Percentiles rank a stretch among this genome's conserved stretches.
phyloP scores from a whole-genome alignment of 2,113 vertebrate genomes.

The Eurystomus gularis region DNA sequence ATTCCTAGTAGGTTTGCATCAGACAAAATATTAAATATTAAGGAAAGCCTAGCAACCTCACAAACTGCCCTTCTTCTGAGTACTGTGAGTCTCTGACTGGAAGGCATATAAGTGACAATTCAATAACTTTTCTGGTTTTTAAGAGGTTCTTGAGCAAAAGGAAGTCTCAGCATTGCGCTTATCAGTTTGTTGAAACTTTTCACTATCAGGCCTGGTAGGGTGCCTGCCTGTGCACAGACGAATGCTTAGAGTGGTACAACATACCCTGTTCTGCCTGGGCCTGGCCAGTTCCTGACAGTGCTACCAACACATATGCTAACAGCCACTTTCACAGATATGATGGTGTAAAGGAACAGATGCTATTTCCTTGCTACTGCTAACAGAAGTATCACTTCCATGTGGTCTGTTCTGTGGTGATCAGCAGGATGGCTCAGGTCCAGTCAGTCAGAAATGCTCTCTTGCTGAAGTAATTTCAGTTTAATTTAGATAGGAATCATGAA shows the following conservation, averaged over 20 bases:
- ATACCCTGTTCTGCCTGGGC: neutral
- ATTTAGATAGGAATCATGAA: neutral
- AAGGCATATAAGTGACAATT: neutral
- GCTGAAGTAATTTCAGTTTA: neutral
- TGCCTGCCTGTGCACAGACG: neutral
- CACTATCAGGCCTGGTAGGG: neutral
- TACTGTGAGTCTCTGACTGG: neutral
- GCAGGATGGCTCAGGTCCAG: neutral
- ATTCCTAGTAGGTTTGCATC: neutral
- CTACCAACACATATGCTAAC: neutral
- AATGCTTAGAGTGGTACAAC: neutral
- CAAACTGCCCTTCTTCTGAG: neutral
- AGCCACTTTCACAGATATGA: neutral
- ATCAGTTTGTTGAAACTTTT: neutral
- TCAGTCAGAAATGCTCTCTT: neutral
- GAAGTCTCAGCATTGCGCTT: neutral
- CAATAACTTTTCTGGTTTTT: neutral
- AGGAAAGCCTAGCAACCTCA: neutral
- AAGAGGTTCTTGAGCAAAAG: neutral
- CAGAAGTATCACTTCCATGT: neutral
- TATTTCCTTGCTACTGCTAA: neutral
- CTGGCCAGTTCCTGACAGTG: neutral
- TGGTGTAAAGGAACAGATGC: neutral
- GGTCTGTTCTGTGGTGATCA: neutral
- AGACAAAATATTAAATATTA: neutral